phyloP scores from a whole-genome alignment of 2,797 vertebrate species.

The Ficedula albicollis region DNA sequence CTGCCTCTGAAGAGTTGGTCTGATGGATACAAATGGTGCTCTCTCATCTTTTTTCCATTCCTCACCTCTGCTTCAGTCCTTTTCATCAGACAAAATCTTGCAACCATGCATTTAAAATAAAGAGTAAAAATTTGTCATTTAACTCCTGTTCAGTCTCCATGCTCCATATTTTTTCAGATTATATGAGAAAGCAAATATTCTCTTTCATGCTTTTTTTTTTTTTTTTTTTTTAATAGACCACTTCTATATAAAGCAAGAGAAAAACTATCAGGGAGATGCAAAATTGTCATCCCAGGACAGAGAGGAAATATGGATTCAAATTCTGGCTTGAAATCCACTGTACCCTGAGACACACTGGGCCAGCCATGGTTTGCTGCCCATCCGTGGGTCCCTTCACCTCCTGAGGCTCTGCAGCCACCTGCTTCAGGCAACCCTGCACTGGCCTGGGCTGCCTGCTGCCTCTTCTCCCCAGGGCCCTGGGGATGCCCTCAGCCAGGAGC shows the following conservation, averaged over 20 bases:
- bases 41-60: background rate
- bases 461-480: background rate
- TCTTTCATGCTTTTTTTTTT: background rate
- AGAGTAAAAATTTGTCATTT: background rate
- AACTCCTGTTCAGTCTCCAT: background rate
- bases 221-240: background rate
- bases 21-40: background rate
- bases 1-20: background rate
- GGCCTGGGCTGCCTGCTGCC: accelerated
- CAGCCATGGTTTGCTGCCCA: background rate
- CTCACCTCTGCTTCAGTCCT: background rate
- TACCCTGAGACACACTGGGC: no score
- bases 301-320: background rate
- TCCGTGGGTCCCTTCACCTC: background rate
- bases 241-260: background rate
- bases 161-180: background rate
- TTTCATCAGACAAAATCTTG: background rate
- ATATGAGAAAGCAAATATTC: background rate
- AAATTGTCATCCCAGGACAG: background rate
- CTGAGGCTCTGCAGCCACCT: background rate
- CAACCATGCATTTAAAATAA: background rate
- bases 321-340: background rate
- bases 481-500: background rate
- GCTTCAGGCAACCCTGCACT: accelerated
- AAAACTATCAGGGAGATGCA: background rate